phyloP scores from a whole-genome alignment of 2,797 vertebrate species.

The Triplophysa yarkandensis region DNA sequence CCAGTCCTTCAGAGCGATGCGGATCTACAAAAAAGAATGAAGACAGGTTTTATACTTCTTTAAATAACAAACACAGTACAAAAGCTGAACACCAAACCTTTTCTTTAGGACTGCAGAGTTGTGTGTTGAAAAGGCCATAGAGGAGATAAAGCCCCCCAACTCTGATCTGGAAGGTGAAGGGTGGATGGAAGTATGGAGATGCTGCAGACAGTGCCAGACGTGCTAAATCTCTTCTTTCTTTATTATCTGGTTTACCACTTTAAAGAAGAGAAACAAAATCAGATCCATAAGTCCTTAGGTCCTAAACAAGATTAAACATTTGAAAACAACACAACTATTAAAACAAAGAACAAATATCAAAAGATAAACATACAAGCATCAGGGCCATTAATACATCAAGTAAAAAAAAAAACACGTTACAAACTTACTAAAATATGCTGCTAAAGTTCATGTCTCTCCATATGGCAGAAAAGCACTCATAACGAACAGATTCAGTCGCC shows the following conservation, averaged over 20 bases:
- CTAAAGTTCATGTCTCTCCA: conserved; percentile 88
- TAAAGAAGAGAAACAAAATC: conserved; percentile 34
- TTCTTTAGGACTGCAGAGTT: conserved; percentile 81
- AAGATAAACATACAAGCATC: neutral
- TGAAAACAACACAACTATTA: too few species aligned
- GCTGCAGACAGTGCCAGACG: conserved; percentile 77
- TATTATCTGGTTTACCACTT: conserved; percentile 77
- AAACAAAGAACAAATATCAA: too few species aligned
- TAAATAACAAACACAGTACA: too few species aligned
- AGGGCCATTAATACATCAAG: neutral
- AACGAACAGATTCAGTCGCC: conserved; percentile 81
- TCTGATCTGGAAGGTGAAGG: conserved; percentile 91
- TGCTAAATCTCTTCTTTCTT: conserved; percentile 77
- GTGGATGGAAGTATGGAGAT: conserved; percentile 82
- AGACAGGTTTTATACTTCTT: neutral
- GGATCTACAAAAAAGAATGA: conserved; percentile 70
- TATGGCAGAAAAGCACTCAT: conserved; percentile 82
- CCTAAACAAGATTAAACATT: too few species aligned
- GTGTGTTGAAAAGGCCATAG: conserved; percentile 83
- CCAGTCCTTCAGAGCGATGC: conserved; percentile 89
- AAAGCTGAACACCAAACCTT: conserved; percentile 80
- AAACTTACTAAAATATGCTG: conserved; percentile 83
- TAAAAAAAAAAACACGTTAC: neutral
- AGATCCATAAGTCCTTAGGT: too few species aligned
- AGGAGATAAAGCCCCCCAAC: conserved; percentile 91